Percentiles rank a stretch among this genome's conserved stretches.
Conservation (phyloP, 92 coral and sea anemone genomes). For the Porites rus region DNA sequence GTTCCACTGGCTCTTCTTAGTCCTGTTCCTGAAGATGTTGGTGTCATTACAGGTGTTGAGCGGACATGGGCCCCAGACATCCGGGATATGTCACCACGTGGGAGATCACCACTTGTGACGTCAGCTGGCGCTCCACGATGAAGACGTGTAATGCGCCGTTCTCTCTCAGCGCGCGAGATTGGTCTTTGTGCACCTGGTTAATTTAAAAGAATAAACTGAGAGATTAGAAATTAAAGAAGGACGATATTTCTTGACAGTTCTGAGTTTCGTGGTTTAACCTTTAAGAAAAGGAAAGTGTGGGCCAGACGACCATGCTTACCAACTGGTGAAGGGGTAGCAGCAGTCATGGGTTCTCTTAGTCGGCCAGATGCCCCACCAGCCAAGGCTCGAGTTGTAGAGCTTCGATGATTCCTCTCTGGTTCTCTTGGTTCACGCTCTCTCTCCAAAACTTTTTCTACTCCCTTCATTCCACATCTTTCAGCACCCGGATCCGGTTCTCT, state of each 20-base stretch:
- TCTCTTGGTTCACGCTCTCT: constrained; percentile 78
- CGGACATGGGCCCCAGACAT: constrained; percentile 99
- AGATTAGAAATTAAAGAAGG: neutral
- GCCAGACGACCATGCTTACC: constrained; percentile 50
- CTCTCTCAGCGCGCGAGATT: constrained; percentile 94
- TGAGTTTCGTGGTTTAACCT: neutral
- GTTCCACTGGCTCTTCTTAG: constrained; percentile 83
- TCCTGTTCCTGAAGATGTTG: constrained; percentile 84
- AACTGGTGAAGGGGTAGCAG: constrained; percentile 88
- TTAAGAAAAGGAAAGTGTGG: neutral
- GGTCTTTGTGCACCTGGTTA: constrained; percentile 84
- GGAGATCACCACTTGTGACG: constrained; percentile 72
- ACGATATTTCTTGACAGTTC: neutral
- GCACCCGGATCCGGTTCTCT: constrained; percentile 75
- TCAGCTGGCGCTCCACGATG: constrained; percentile 93
- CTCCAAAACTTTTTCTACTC: constrained; percentile 56
- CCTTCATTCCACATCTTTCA: constrained; percentile 68
- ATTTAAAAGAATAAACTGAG: neutral
- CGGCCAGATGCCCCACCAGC: constrained; percentile 89
- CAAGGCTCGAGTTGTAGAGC: constrained; percentile 94
- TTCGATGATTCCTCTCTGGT: constrained; percentile 85
- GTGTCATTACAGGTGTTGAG: constrained; percentile 90
- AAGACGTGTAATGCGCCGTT: constrained; percentile 88
- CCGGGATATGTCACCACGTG: constrained; percentile 96
- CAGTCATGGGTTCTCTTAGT: constrained; percentile 82